phyloP scores from a whole-genome alignment of 2,113 vertebrate genomes.

The Centropristis striata region DNA sequence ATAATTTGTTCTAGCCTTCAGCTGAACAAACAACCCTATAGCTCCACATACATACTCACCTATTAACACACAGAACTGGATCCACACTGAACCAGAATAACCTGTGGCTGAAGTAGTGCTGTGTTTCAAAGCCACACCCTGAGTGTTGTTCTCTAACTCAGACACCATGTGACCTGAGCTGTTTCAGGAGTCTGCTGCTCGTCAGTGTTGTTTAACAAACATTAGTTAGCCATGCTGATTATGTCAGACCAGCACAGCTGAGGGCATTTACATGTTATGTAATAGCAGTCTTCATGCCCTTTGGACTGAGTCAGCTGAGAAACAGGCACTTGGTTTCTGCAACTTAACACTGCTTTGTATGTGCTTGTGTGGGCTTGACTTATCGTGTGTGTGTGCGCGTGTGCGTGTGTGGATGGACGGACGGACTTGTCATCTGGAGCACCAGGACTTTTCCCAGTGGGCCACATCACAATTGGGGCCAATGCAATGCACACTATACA shows the following conservation, averaged over 20 bases:
- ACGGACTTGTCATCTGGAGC: not conserved
- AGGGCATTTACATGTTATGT: constrained; percentile 69
- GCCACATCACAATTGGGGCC: not conserved
- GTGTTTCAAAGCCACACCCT: not conserved
- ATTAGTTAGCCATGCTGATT: constrained; percentile 56
- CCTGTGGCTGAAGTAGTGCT: constrained; percentile 23
- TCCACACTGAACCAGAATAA: constrained; percentile 58
- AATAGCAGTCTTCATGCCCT: constrained; percentile 69
- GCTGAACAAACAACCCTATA: constrained; percentile 8
- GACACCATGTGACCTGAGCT: constrained; percentile 34
- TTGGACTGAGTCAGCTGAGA: constrained; percentile 68
- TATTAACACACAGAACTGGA: constrained; percentile 64
- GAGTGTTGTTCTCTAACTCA: not conserved
- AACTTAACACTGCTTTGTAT: constrained; percentile 45
- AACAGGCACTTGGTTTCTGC: constrained; percentile 39
- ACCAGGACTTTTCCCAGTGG: not conserved
- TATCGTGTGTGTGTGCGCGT: constrained; percentile 10
- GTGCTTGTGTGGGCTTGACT: constrained; percentile 20
- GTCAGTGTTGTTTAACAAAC: constrained; percentile 70
- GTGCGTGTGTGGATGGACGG: too few species aligned
- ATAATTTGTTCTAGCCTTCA: constrained; percentile 1
- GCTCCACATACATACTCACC: constrained; percentile 37
- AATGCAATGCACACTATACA: not conserved
- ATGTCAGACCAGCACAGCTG: constrained; percentile 63
- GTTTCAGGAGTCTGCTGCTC: constrained; percentile 33